phyloP scores from a whole-genome alignment of 2,113 vertebrate species.

The Ptyas mucosa region DNA sequence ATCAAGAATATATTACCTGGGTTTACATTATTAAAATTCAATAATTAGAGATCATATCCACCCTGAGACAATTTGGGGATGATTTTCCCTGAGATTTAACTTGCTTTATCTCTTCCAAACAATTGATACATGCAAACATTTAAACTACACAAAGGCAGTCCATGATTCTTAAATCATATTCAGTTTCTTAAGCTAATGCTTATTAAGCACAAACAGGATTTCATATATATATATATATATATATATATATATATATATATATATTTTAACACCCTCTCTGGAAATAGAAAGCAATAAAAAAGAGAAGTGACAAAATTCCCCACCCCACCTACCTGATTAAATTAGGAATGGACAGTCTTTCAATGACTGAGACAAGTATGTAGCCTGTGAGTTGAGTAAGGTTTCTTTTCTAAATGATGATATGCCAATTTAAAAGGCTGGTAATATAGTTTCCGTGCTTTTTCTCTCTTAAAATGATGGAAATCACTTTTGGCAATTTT shows the following conservation, averaged over 20 bases:
- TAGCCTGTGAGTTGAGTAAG: background rate
- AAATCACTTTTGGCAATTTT: background rate
- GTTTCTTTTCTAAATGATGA: background rate
- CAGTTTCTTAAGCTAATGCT: background rate
- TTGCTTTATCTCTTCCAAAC: constrained; percentile 31
- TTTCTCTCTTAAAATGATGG: background rate
- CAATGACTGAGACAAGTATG: background rate
- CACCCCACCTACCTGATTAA: background rate
- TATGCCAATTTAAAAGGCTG: background rate
- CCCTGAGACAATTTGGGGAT: constrained; percentile 47
- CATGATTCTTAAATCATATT: background rate
- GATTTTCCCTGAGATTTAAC: constrained; percentile 28
- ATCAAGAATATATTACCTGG: constrained; percentile 40
- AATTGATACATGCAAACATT: constrained; percentile 33
- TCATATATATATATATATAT: no score
- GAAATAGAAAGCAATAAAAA: constrained; percentile 1
- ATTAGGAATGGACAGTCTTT: background rate
- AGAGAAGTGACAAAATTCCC: background rate
- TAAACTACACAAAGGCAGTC: background rate
- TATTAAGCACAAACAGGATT: background rate
- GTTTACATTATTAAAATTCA: constrained; percentile 37
- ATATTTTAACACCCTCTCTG: background rate
- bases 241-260: no score
- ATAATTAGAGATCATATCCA: constrained; percentile 43
- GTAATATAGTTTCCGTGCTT: background rate